phyloP scores from a whole-genome alignment of 53 echinoderm and acorn worm species.

The Paelopatides confundens region DNA sequence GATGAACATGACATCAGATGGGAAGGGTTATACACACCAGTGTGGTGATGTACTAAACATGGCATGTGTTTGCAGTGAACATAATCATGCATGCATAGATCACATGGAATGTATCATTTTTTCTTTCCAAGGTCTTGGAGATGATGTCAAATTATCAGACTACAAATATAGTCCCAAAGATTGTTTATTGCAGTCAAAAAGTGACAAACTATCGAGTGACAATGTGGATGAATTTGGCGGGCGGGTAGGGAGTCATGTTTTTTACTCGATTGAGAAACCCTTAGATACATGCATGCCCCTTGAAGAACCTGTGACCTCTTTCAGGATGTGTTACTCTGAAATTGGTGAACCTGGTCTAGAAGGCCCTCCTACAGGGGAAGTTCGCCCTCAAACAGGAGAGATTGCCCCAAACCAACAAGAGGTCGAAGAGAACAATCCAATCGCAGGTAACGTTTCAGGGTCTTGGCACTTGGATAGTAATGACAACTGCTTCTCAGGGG shows the following conservation, averaged over 20 bases:
- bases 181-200: no score
- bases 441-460: neutral
- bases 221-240: neutral
- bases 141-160: neutral
- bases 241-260: neutral
- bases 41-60: neutral
- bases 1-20: neutral
- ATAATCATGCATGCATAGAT: neutral
- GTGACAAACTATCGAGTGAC: no score
- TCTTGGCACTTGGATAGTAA: neutral
- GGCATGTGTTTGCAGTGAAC: conserved; percentile 27
- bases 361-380: conserved; percentile 7
- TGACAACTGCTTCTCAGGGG: conserved; percentile 2
- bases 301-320: conserved; percentile 16
- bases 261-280: neutral
- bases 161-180: neutral
- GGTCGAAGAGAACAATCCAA: neutral
- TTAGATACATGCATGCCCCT: neutral
- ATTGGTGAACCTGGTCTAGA: conserved; percentile 1
- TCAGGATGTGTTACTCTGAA: conserved; percentile 46
- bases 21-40: neutral
- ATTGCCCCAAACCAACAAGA: neutral
- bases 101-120: no score
- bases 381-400: neutral
- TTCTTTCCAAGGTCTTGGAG: neutral